phyloP scores from a whole-genome alignment of 2,113 vertebrate species.

The Seriola rivoliana region DNA sequence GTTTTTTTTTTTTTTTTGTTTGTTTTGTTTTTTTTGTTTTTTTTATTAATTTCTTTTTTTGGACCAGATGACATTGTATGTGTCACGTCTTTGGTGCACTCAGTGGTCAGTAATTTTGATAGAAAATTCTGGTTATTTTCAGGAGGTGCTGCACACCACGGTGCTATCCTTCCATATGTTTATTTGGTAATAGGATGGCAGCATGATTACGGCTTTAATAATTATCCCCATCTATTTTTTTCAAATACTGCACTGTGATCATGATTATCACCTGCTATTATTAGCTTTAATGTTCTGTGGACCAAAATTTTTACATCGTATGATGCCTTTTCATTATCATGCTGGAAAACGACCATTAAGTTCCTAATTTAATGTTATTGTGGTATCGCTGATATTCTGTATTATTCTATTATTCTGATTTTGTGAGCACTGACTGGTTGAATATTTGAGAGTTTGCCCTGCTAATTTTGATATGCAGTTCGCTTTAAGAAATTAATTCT shows the following conservation, averaged over 20 bases:
- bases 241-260: background rate
- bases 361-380: background rate
- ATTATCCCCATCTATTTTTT: background rate
- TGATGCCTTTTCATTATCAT: background rate
- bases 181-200: conserved; percentile 9
- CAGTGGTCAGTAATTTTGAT: background rate
- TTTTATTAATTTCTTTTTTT: conserved; percentile 7
- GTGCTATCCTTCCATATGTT: background rate
- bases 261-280: background rate
- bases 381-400: background rate
- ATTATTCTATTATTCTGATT: background rate
- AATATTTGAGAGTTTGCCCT: background rate
- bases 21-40: conserved; percentile 31
- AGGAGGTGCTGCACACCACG: background rate
- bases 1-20: conserved; percentile 47
- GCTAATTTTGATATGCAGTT: background rate
- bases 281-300: background rate
- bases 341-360: background rate
- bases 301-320: background rate
- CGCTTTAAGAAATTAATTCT: background rate
- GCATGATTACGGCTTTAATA: background rate
- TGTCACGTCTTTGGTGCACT: conserved; percentile 15
- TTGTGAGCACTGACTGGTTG: background rate
- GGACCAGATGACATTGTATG: conserved; percentile 26
- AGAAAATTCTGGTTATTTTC: background rate